phyloP scores from a whole-genome alignment of 1,140 invertebrate species.

The Hyles vespertilio region DNA sequence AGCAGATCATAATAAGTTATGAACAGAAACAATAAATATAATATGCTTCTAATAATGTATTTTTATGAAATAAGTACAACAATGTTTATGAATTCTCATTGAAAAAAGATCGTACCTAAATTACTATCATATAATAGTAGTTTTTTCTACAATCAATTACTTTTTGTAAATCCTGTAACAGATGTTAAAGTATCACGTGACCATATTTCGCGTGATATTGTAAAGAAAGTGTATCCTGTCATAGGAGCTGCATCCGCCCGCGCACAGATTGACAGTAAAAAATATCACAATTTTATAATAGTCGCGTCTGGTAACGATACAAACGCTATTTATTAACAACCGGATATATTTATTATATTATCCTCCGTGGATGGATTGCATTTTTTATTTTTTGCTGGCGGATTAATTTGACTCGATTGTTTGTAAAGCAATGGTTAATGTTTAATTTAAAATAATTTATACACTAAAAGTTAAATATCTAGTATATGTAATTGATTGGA shows the following conservation, averaged over 20 bases:
- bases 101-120: too few species aligned
- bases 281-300: conserved; percentile 72
- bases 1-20: too few species aligned
- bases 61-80: too few species aligned
- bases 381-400: conserved; percentile 19
- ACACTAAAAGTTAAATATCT: too few species aligned
- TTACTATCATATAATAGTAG: background rate
- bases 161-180: conserved; percentile 17
- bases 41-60: too few species aligned
- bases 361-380: conserved; percentile 12
- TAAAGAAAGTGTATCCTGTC: conserved; percentile 63
- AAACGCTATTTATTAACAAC: conserved; percentile 64
- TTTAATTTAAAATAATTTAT: too few species aligned
- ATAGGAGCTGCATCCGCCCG: conserved; percentile 68
- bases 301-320: conserved; percentile 46
- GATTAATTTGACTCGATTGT: too few species aligned
- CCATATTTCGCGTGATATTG: conserved; percentile 55
- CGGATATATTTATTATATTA: conserved; percentile 66
- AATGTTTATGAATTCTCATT: too few species aligned
- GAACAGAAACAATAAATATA: too few species aligned
- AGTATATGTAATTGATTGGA: too few species aligned
- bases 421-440: too few species aligned
- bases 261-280: conserved; percentile 63
- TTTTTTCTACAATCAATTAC: too few species aligned
- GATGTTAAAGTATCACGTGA: conserved; percentile 53